phyloP scores from a whole-genome alignment of 2,888 invertebrate species.

The Rhagonycha fulva region DNA sequence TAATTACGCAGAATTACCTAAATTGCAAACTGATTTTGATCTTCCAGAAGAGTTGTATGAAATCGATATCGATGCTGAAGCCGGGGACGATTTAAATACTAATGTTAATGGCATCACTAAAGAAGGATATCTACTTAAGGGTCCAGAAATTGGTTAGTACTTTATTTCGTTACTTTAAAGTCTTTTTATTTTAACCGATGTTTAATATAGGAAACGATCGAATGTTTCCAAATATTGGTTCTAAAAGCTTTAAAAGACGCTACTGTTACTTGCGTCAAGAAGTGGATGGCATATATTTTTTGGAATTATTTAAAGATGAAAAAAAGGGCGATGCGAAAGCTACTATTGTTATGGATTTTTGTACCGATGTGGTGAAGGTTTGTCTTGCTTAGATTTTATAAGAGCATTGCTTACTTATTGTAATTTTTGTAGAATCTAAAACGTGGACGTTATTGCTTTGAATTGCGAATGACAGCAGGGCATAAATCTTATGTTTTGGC shows the following conservation, averaged over 20 bases:
- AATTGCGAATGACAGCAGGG: conserved; percentile 83
- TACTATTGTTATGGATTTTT: conserved; percentile 92
- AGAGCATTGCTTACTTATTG: not conserved
- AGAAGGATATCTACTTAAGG: conserved; percentile 89
- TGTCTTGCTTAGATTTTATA: conserved; percentile 36
- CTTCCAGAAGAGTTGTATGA: conserved; percentile 87
- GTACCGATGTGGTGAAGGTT: conserved; percentile 85
- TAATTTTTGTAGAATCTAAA: conserved; percentile 70
- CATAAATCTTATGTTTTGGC: conserved; percentile 86
- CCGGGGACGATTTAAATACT: conserved; percentile 70
- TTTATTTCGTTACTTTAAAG: not conserved
- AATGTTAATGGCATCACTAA: conserved; percentile 82
- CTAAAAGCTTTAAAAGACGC: conserved; percentile 89
- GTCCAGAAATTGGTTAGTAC: conserved; percentile 76
- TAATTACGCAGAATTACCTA: conserved; percentile 84
- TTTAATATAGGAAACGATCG: conserved; percentile 68
- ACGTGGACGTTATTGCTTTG: conserved; percentile 84
- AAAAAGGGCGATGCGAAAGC: conserved; percentile 89
- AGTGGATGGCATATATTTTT: conserved; percentile 87
- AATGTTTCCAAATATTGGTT: conserved; percentile 89
- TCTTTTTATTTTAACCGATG: conserved; percentile 4
- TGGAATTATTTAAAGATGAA: conserved; percentile 93
- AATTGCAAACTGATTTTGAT: conserved; percentile 62
- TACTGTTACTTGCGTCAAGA: conserved; percentile 90
- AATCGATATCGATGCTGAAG: conserved; percentile 85